Evolutionary conservation across 2,888 invertebrate species (phyloP).

Genomic region (Schrankia costaestrigalis): DNA sequence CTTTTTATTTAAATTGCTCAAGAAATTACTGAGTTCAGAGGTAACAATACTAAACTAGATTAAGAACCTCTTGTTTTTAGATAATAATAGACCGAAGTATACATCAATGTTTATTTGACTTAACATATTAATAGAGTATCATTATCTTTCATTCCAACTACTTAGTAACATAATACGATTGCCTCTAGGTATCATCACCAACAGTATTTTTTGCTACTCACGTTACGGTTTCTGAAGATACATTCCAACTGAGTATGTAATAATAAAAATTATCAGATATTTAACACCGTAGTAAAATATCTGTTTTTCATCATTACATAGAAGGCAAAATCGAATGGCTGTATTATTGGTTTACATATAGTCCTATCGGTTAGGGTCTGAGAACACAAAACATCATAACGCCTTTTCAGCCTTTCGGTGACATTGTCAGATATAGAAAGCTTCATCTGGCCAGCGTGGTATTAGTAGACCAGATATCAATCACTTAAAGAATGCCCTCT

Average conservation of each 20-base stretch:
- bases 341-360: slow-evolving; percentile 42
- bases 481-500: too few relatives aligned
- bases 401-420: too few relatives aligned
- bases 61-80: too few relatives aligned
- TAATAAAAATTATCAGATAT: slow-evolving; percentile 47
- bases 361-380: too few relatives aligned
- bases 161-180: slow-evolving; percentile 15
- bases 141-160: slow-evolving; percentile 16
- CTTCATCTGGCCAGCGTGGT: too few relatives aligned
- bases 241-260: slow-evolving; percentile 46
- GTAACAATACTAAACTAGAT: too few relatives aligned
- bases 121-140: slow-evolving; percentile 10
- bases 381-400: too few relatives aligned
- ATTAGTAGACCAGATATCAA: too few relatives aligned
- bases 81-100: too few relatives aligned
- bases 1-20: too few relatives aligned
- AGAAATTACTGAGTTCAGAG: too few relatives aligned
- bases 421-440: too few relatives aligned
- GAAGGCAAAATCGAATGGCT: slow-evolving; percentile 41
- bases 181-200: slow-evolving; percentile 20
- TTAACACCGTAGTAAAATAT: slow-evolving; percentile 48
- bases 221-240: slow-evolving; percentile 26
- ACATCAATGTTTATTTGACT: slow-evolving; percentile 11
- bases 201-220: slow-evolving; percentile 29
- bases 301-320: slow-evolving; percentile 56